Evolutionary conservation across 2,797 vertebrate species (phyloP), one percentile per base, ranked within the genome.

Genomic region (Philypnodon macrostomus): DNA sequence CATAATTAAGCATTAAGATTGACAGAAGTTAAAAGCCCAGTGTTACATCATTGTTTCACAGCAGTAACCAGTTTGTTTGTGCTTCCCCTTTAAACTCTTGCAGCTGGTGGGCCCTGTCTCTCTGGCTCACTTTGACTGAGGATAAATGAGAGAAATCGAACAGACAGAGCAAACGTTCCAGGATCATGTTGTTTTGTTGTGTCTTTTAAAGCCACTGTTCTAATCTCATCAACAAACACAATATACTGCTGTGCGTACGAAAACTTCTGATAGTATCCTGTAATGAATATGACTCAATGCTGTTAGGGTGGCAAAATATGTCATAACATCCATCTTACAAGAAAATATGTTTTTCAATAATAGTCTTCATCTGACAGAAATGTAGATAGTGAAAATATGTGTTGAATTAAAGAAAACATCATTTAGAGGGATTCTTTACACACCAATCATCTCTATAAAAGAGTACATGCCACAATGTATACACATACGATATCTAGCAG

Each of bases 1-100:
- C n/a, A 23, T 23, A 23, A 23, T 23, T 3, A 23, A 23, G 6
- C 21, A 23, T 34, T 4, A 16, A 14, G 7, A 14, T 34, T 14
- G 32, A 4, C 26, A 1, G 26, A n/a, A n/a, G 26, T 29, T 29
- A 29, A 29, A 29, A 8, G 26, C 9, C 2, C 26, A 29, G 26
- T 29, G 2, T 8, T 2, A 33, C 11, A 63, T 16, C 41, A 53
- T 19, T 42, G 26, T 31, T 31, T 59, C 50, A 53, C 38, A 67
- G 67, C 44, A 56, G 40, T 39, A 35, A 34, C 31, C 19, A 11
- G 7, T 19, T 63, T 71, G 59, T 75, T 70, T 73, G 53, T 29
- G 10, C 2, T 11, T 64, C 66, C 53, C 24, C 53, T 69, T 75
- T 72, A 68, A 72, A 77, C 69, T 52, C 55, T 57, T 70, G n/a